Evolutionary conservation across 2,888 invertebrate species (phyloP).

Genomic region (Willowsia nigromaculata): DNA sequence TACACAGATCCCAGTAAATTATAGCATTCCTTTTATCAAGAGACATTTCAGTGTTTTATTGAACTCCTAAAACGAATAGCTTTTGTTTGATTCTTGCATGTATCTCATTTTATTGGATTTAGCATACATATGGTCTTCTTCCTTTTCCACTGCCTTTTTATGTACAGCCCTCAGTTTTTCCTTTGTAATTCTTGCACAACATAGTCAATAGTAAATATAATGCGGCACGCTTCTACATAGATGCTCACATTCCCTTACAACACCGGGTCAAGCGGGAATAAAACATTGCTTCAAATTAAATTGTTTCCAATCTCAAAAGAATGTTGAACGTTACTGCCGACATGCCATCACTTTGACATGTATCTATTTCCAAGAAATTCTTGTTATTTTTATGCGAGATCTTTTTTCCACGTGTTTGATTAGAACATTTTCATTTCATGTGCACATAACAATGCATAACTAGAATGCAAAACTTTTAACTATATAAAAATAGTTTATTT

Average conservation of each 20-base stretch:
- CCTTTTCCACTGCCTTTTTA: neutral
- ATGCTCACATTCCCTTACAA: neutral
- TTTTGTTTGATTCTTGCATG: slow-evolving; percentile 40
- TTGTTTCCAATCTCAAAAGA: neutral
- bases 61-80: slow-evolving; percentile 43
- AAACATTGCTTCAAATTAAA: neutral
- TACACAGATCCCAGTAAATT: neutral
- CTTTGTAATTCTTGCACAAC: neutral
- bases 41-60: slow-evolving; percentile 49
- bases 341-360: neutral
- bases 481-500: too few relatives aligned
- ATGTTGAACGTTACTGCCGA: neutral
- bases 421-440: too few relatives aligned
- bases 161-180: neutral
- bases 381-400: neutral
- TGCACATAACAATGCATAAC: neutral
- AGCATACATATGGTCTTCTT: neutral
- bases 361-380: neutral
- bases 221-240: neutral
- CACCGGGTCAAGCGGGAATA: slow-evolving; percentile 4
- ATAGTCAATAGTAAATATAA: neutral
- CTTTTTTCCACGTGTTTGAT: neutral
- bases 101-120: slow-evolving; percentile 46
- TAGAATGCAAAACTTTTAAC: too few relatives aligned
- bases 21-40: slow-evolving; percentile 25